Percentiles rank a stretch among this genome's conserved stretches.
Conservation (phyloP, 1,140 invertebrate species). For the Penaeus vannamei region DNA sequence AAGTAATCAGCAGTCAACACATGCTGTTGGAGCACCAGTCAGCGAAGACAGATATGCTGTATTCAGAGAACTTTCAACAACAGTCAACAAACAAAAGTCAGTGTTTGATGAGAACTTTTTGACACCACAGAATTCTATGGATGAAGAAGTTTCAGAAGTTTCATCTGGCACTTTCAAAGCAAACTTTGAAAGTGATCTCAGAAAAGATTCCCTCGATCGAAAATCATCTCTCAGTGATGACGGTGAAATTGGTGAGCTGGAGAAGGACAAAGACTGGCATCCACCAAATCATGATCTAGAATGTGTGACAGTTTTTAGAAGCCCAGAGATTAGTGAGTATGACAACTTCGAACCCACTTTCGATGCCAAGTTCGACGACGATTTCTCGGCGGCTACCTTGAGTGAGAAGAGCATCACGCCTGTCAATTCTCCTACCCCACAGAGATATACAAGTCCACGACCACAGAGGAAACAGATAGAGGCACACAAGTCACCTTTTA, state of each 20-base stretch:
- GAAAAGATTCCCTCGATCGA: conserved; percentile 64
- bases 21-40: conserved; percentile 65
- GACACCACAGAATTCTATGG: conserved; percentile 68
- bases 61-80: conserved; percentile 64
- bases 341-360: conserved; percentile 67
- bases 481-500: conserved; percentile 65
- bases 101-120: conserved; percentile 68
- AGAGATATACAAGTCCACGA: conserved; percentile 42
- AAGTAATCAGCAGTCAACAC: conserved; percentile 30
- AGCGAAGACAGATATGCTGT: conserved; percentile 68
- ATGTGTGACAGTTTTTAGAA: conserved; percentile 66
- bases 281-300: conserved; percentile 59
- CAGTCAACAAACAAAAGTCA: conserved; percentile 65
- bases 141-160: conserved; percentile 67
- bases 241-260: conserved; percentile 53
- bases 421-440: conserved; percentile 56
- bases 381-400: conserved; percentile 64
- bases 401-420: conserved; percentile 62
- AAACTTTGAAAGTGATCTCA: conserved; percentile 62
- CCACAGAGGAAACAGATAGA: conserved; percentile 25
- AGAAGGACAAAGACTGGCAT: conserved; percentile 62
- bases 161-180: conserved; percentile 68
- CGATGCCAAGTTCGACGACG: conserved; percentile 67
- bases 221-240: conserved; percentile 67
- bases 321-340: conserved; percentile 68